Evolutionary conservation across 2,797 vertebrate genomes (phyloP), one percentile per base, ranked within the genome.

Genomic region (Naso thynnoides): DNA sequence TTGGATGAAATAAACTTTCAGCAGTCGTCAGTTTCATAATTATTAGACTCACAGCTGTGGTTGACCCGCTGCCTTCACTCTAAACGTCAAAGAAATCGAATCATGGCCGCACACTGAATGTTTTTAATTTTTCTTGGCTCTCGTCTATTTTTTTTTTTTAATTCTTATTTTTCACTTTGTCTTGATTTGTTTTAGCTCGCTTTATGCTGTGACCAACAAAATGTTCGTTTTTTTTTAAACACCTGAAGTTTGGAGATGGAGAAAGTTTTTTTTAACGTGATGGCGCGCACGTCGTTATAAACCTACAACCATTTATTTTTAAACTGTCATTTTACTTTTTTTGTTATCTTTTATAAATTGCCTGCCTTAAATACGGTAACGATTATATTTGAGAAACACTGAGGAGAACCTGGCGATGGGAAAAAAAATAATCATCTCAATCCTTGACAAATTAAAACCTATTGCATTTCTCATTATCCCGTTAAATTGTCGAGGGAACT

Each of bases 391-490:
- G 9, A 60, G 38, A 42, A 55, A 68, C 76, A 44, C 13, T 44
- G 57, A 56, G 61, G 49, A 61, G 27, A 50, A 62, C n/a, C 49
- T 49, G 48, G 50, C 38, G 57, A 75, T 80, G 75, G 70, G 67
- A 70, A 84, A 70, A 73, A 78, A 75, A 71, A 87, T 79, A 70
- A 87, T 79, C 62, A 78, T 68, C 62, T 63, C 80, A 75, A 70
- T 86, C 76, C 75, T 62, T 72, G 58, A 86, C 85, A 72, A 88
- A 88, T 90, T 81, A 85, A 84, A 88, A 75, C 73, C 86, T 79
- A 85, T 70, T 82, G 87, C 86, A 80, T 90, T 92, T 88, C 89
- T 92, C 86, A 90, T 90, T 90, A 90, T 86, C 70, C 86, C 73
- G 75, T 56, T 65, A 77, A 89, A 89, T 88, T 88, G 88, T 90